phyloP scores from a whole-genome alignment of 64 coral and sea anemone species.

The Stylophora pistillata region DNA sequence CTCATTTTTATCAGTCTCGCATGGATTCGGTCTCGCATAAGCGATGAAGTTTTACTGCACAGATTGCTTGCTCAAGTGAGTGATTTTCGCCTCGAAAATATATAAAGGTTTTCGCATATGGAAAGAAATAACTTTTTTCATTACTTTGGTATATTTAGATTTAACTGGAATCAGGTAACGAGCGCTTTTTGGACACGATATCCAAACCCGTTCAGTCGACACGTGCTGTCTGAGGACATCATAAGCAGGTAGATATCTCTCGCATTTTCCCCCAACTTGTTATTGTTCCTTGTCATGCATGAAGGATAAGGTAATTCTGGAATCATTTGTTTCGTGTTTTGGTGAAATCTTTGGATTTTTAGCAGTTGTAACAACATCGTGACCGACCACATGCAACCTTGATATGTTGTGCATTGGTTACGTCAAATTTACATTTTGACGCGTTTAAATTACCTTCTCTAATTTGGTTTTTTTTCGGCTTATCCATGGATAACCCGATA shows the following conservation, averaged over 20 bases:
- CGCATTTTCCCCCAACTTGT: background rate
- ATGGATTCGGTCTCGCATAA: background rate
- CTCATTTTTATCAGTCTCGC: background rate
- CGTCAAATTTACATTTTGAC: background rate
- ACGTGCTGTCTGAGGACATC: slow-evolving; percentile 98
- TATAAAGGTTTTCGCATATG: background rate
- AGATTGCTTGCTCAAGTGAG: slow-evolving; percentile 81
- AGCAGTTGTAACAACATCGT: background rate
- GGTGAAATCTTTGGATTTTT: background rate
- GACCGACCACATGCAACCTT: background rate
- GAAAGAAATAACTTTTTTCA: background rate
- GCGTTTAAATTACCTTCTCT: too few species aligned
- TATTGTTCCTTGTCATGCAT: background rate
- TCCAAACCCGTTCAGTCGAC: slow-evolving; percentile 95
- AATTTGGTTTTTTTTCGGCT: too few species aligned
- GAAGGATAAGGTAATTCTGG: background rate
- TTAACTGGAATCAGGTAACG: slow-evolving; percentile 83
- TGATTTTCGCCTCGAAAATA: background rate
- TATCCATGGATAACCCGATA: background rate
- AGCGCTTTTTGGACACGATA: slow-evolving; percentile 87
- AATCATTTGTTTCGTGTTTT: too few species aligned
- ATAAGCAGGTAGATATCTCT: slow-evolving; percentile 61
- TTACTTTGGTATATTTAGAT: slow-evolving; percentile 34
- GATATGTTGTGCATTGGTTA: background rate
- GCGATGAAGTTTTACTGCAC: slow-evolving; percentile 91